These are phyloP conservation scores for Catharus fuscescens DNA, from an alignment of 2,113 vertebrate genomes.

Conservation along the genomic window DNA sequence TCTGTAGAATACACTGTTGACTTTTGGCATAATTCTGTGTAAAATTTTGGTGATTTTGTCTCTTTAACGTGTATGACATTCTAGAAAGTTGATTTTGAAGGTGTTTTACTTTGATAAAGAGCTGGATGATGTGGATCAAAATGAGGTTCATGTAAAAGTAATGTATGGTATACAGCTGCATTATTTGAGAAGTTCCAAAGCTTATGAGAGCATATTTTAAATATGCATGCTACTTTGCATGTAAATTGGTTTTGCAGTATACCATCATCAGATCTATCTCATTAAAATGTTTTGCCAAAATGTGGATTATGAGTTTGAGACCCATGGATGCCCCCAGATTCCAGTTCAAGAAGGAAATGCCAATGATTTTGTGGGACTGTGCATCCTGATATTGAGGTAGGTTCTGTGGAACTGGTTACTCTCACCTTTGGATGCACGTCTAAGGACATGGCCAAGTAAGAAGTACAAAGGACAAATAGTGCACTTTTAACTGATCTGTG, in stretches of 20 bases:
- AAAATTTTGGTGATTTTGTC: background rate
- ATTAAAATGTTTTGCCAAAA: background rate
- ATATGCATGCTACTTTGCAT: background rate
- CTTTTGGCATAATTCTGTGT: background rate
- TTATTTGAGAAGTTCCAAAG: background rate
- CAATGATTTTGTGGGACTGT: background rate
- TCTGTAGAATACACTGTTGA: background rate
- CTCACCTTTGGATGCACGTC: background rate
- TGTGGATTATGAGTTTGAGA: background rate
- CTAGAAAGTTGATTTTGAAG: background rate
- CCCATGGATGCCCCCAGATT: background rate
- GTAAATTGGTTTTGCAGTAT: background rate
- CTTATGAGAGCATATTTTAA: background rate
- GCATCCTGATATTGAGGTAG: background rate
- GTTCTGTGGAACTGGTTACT: background rate
- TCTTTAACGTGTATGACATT: accelerated
- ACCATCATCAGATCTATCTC: background rate
- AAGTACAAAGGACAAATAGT: background rate
- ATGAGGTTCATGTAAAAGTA: background rate
- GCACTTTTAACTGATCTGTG: background rate
- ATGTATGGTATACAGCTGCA: background rate
- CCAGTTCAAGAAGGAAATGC: background rate
- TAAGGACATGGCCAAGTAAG: background rate
- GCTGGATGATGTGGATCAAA: background rate
- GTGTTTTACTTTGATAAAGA: background rate